A percentile compares a stretch with the other conserved stretches of the same genome.
These are phyloP conservation scores for Loriculus beryllinus DNA, from an alignment of 2,797 vertebrate species.

Conservation along the genomic window DNA sequence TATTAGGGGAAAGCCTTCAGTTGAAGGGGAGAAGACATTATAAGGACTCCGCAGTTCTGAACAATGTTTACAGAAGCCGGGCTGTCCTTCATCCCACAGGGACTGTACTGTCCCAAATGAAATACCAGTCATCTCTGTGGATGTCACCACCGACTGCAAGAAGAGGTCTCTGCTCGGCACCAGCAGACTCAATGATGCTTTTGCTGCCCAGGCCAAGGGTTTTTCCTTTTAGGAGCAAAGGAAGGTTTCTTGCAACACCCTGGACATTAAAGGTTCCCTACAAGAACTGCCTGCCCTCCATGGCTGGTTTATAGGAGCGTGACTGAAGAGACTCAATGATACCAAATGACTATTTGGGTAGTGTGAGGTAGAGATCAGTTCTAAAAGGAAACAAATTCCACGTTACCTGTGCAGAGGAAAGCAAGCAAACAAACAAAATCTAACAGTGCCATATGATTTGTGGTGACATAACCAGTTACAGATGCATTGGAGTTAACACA, in stretches of 20 bases:
- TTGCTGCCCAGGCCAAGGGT: background rate
- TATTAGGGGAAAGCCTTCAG: background rate
- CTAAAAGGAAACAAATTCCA: background rate
- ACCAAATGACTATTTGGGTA: background rate
- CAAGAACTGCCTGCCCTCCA: background rate
- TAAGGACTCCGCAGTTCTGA: background rate
- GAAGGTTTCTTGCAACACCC: background rate
- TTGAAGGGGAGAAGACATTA: background rate
- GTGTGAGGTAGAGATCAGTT: background rate
- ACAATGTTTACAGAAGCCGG: background rate
- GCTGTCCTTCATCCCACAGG: background rate
- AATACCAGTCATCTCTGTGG: background rate
- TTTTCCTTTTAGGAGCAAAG: background rate
- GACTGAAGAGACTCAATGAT: background rate
- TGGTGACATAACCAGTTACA: background rate
- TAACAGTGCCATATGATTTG: background rate
- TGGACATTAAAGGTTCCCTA: background rate
- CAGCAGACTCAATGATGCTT: background rate
- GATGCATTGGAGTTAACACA: background rate
- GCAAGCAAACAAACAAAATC: background rate
- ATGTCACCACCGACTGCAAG: background rate
- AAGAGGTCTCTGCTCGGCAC: background rate
- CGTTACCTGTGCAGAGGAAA: background rate
- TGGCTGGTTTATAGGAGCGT: background rate
- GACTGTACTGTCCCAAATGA: background rate